Evolutionary conservation across 2,113 vertebrate species (phyloP), one percentile per base, ranked within the genome.

Genomic region (Todiramphus saurophagus): DNA sequence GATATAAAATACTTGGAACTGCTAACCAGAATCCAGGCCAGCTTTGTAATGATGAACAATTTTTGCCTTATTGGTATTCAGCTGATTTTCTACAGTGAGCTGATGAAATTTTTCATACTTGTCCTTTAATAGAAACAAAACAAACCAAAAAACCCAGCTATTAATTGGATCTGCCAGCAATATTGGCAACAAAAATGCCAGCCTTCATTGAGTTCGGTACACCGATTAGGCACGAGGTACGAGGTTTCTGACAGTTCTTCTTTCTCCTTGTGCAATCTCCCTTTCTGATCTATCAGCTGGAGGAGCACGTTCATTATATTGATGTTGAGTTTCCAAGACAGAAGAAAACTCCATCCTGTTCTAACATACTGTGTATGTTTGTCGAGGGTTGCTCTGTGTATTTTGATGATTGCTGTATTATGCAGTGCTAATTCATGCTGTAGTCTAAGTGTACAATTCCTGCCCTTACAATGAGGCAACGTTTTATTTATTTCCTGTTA

Each of bases 361-460:
- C 70, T 87, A 79, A 76, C 89, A 85, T 89, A 79, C 87, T 90
- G 92, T 90, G 72, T 89, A 44, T 90, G 74, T 56, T 94, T 51
- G 92, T 90, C 90, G 66, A 44, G 89, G 81, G 89, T 93, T 93
- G 92, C 75, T 96, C 44, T 75, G 82, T 90, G 24, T 87, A 48
- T 79, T 87, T 87, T 79, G 53, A 92, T 84, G 73, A 93, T 85
- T 59, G 59, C 77, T 85, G 18, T 85, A 91, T 94, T 96, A 95
- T 89, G 84, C 96, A 83, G 92, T 58, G 89, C 91, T 94, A 94
- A 97, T 95, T 96, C 89, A 94, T 94, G 91, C 83, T 91, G 81
- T 60, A 95, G 41, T 89, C 62, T 78, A 72, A 92, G 68, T 60
- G 73, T 93, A 84, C 24, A 50, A 50, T 76, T 85, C 80, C 62